A percentile compares a stretch with the other conserved stretches of the same genome.
Evolutionary conservation across 23 tunicate species (phyloP).

Genomic region (Aplidium turbinatum): DNA sequence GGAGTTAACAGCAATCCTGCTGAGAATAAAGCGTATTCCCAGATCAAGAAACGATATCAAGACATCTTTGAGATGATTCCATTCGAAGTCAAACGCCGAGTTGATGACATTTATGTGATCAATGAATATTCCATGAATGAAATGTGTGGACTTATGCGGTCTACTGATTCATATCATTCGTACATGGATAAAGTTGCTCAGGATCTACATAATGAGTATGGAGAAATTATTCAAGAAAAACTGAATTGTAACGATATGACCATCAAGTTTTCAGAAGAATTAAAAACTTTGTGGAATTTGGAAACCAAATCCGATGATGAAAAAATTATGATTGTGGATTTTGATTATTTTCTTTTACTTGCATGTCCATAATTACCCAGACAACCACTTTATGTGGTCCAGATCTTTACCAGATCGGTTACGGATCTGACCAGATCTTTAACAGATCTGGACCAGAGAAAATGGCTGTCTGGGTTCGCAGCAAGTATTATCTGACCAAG

Average conservation of each 20-base stretch:
- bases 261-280: neutral
- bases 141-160: neutral
- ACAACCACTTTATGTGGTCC: too few relatives aligned
- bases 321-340: neutral
- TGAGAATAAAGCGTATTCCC: neutral
- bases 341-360: slow-evolving; percentile 1
- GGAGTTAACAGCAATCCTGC: neutral
- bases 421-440: too few relatives aligned
- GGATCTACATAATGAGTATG: neutral
- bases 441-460: too few relatives aligned
- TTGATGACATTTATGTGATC: neutral
- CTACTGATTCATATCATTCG: slow-evolving; percentile 3
- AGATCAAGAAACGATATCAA: neutral
- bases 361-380: neutral
- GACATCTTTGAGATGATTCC: slow-evolving; percentile 23
- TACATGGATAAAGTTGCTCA: slow-evolving; percentile 5
- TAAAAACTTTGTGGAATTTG: neutral
- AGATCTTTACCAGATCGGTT: too few relatives aligned
- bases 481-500: too few relatives aligned
- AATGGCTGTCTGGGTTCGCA: too few relatives aligned
- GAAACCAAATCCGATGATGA: neutral
- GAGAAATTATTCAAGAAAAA: neutral
- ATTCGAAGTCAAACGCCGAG: slow-evolving; percentile 7
- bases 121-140: slow-evolving; percentile 12
- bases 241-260: neutral